These are phyloP conservation scores for Sesia apiformis DNA, from an alignment of 2,888 invertebrate species.

Conservation along the genomic window DNA sequence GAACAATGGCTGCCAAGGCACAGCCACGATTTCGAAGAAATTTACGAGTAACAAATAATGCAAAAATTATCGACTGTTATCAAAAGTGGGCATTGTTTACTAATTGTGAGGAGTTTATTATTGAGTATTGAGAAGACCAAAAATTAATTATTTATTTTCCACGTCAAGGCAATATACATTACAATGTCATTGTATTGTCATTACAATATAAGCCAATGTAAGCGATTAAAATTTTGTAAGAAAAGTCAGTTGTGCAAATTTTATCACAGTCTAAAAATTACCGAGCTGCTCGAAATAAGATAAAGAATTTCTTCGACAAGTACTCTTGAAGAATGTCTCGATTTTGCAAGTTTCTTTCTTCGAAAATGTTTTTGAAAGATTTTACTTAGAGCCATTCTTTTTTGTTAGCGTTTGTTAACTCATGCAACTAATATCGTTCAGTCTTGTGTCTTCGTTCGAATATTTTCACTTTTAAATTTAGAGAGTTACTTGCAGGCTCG, in stretches of 20 bases:
- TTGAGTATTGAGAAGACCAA: no score
- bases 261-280: constrained; percentile 12
- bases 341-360: constrained; percentile 11
- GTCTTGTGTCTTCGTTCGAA: not conserved
- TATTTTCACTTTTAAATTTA: not conserved
- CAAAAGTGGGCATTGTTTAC: no score
- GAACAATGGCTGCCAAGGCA: constrained; percentile 28
- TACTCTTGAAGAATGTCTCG: constrained; percentile 13
- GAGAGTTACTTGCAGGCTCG: no score
- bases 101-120: no score
- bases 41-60: no score
- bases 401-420: not conserved
- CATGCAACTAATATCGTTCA: not conserved
- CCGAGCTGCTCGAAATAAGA: constrained; percentile 8
- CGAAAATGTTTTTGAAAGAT: constrained; percentile 4
- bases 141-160: no score
- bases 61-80: no score
- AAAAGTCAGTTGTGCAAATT: constrained; percentile 18
- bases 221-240: constrained; percentile 27
- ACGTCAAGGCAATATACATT: no score
- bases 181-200: no score
- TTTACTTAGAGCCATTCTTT: not conserved
- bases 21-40: constrained; percentile 10
- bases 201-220: constrained; percentile 1
- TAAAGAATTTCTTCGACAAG: constrained; percentile 8